Base-by-base conservation (phyloP, 2,113 vertebrate genomes). In the Oplegnathus fasciatus region DNA sequence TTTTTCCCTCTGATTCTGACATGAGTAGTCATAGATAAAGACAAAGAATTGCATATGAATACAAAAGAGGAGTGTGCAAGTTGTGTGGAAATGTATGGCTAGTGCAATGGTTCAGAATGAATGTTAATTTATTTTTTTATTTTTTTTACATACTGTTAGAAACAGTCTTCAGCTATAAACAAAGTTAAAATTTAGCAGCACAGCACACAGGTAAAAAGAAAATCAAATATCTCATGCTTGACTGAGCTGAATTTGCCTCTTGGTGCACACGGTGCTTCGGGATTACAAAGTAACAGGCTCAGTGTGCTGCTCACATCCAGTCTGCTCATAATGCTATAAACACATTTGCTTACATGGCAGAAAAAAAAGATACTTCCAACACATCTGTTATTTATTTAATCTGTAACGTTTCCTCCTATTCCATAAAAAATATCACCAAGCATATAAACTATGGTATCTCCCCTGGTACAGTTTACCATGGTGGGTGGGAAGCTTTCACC, bases 341-440 rank as follows among this genome's bases (percentile, higher is more conserved):
- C 13, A 84, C 70, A 62, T 64, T 76, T 86, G 58, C 65, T 75
- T 66, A 72, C 54, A 70, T 26, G 46, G 74, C 46, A 62, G 2
- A 66, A 69, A 50, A 14, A 69, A 40, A 80, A 50, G 18, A 50
- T 32, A 42, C 20, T 37, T 69, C 32, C 1, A 66, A 42, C 24
- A 28, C n/a, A 75, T 50, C 64, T 73, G 18, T 54, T 50, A 37
- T 32, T n/a, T 44, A 28, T 30, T 81, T 20, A 52, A 61, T 34
- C 37, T 32, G 48, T 65, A 15, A 40, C 22, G 3, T 50, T 32
- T 61, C 8, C 30, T 50, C 11, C 4, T 20, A 18, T 28, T 64
- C 2, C 44, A 52, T 70, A 32, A 71, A 62, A 77, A 42, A 44
- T 24, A 40, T 76, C 73, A 61, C 24, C 15, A n/a, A 58, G 40